Evolutionary conservation across 2,888 invertebrate species (phyloP), one percentile per base, ranked within the genome.

Genomic region (Matsumyia berberina): DNA sequence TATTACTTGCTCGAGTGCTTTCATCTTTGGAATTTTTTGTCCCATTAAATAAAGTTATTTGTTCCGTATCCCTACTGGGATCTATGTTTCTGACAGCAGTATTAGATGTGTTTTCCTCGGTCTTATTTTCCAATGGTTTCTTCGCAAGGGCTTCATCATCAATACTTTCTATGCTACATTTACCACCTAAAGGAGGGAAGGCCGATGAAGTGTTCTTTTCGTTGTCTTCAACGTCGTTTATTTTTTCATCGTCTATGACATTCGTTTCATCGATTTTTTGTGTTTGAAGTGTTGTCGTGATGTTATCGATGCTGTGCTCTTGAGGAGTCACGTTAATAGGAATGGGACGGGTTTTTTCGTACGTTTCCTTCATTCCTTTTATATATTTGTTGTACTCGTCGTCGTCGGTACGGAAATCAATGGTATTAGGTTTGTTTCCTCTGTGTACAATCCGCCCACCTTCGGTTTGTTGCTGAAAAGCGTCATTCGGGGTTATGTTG

Each of bases 11-110:
- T 81, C 62, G 66, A 86, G 67, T 81, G 81, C 77, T 67, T 72
- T 73, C 81, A 77, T 85, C 74, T 85, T 64, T 66, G 46, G 85
- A 85, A 80, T 85, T 80, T 80, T 80, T 70, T 85, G 85, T 85
- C 49, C 83, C 83, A 83, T 83, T 83, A 83, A 83, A 83, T 83
- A 83, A 83, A 83, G 83, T 79, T 83, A 83, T 83, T 83, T 83
- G 83, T 83, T 83, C 79, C 79, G 67, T 83, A 83, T 83, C 83
- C 83, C 73, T 79, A 64, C 57, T 64, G 69, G 69, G 79, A 74
- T 79, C 79, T 62, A 69, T 83, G 83, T 58, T 83, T 33, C 73
- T 78, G 70, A 60, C 78, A 69, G 64, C 35, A 62, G 76, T 39
- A 82, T 82, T 78, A 77, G 82, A 78, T 78, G 69, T 77, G 39